Evolutionary conservation across 2,113 vertebrate genomes (phyloP), one percentile per base, ranked within the genome.

Genomic region (Dipodomys ordii): DNA sequence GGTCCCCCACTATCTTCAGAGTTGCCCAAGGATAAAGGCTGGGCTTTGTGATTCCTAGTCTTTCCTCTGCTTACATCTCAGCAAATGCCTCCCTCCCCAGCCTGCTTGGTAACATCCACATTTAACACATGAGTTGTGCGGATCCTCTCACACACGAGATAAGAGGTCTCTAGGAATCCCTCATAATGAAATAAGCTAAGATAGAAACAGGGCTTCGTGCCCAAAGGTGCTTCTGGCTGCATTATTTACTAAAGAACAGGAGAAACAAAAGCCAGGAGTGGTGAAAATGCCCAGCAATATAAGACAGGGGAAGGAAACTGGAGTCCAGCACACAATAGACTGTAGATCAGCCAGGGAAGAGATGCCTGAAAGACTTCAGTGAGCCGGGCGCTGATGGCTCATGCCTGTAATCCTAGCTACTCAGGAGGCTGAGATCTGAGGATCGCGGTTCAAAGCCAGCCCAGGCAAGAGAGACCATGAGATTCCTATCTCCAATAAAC

Each of bases 161-260:
- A 46, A 79, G n/a, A 87, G 46, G 77, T 91, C 87, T 74, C 73
- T 91, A 94, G 96, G 87, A 87, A 94, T 83, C 69, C 44, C 39
- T 39, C 44, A 49, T 39, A 72, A 92, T 84, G 81, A 79, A 89
- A 88, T 77, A 10, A 76, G 27, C 67, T 71, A 19, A 88, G 91
- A 73, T 39, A 64, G 4, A 32, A 74, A 72, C 39, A 60, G 6
- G 23, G 72, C 68, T n/a, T 30, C 67, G 53, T 44, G 53, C 53
- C 83, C 27, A 16, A 72, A 92, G 81, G 86, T 28, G 62, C 15
- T 85, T 92, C 44, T 92, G 39, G 3, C n/a, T 86, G 25, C 53
- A 32, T 82, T 87, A 91, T 83, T 94, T 87, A 93, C 86, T 82
- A 82, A 81, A 77, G 57, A 22, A 32, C 87, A 39, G 39, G 39